Base-by-base conservation (phyloP, 2,113 vertebrate genomes). In the Heterochromis multidens region DNA sequence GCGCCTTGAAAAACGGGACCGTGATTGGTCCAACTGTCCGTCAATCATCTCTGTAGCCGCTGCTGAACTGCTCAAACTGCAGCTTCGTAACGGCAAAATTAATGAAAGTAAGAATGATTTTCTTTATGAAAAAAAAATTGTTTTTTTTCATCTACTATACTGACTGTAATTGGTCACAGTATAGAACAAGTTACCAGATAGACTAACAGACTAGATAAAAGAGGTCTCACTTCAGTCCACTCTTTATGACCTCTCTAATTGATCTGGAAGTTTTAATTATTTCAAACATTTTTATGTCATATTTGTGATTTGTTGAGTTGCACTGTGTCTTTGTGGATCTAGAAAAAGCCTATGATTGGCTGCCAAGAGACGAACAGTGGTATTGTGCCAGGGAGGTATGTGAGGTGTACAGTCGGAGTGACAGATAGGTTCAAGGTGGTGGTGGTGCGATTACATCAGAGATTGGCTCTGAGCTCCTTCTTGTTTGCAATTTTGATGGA, bases 21-120 rank as follows among this genome's bases (percentile, higher is more conserved):
- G n/a, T 88, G 63, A 92, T 94, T 91, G 88, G 92, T 65, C 31
- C 2, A 63, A 19, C 0, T 6, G 7, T 23, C 33, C 19, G 37
- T 52, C 88, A 83, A 52, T 89, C 82, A 43, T 67, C 35, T 67
- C 37, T 25, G 63, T 23, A 67, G 63, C n/a, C 8, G n/a, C 23
- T 43, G 37, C 12, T 67, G 25, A 46, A 70, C 65, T 3, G 9
- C 7, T 25, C 25, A 16, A 70, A 70, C 46, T 5, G 27, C 23
- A 74, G 54, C 70, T 74, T 74, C n/a, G 1, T 74, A 13, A 74
- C 11, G 19, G 9, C 11, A 74, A 74, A 74, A 33, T n/a, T 33
- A 52, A 21, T 74, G 3, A 52, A 52, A 74, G 43, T 52, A 74
- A 52, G 25, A 74, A 52, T 74, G 21, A 0, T 74, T 49, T 74